Percentiles rank a stretch among this genome's conserved stretches.
Conservation (phyloP, 1,140 invertebrate genomes). For the Arion vulgaris region DNA sequence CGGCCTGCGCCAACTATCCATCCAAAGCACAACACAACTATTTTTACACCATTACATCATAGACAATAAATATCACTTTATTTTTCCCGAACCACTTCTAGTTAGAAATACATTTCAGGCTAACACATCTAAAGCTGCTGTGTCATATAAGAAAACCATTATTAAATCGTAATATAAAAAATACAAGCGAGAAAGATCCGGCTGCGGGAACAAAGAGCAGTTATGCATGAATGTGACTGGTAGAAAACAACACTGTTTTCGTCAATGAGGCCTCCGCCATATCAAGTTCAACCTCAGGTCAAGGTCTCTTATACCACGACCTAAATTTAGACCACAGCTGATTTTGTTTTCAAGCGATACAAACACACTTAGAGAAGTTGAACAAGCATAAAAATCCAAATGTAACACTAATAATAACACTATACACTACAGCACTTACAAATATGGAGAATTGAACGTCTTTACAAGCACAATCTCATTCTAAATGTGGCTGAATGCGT, state of each 20-base stretch:
- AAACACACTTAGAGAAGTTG: background rate
- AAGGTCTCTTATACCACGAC: slow-evolving; percentile 18
- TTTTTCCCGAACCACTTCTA: no score
- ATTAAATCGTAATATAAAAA: no score
- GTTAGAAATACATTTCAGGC: no score
- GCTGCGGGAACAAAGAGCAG: no score
- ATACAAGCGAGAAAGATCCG: no score
- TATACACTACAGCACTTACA: background rate
- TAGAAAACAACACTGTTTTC: background rate
- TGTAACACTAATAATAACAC: background rate
- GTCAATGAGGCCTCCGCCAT: background rate
- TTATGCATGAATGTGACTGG: no score
- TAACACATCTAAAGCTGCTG: no score
- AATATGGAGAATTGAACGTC: background rate
- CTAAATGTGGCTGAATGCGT: background rate
- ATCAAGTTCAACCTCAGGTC: slow-evolving; percentile 21
- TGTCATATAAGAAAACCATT: no score
- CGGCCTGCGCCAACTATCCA: background rate
- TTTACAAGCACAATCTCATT: background rate
- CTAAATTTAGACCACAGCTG: slow-evolving; percentile 37
- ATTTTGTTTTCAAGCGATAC: slow-evolving; percentile 15
- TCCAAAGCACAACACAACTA: background rate
- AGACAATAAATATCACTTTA: no score
- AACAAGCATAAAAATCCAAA: background rate
- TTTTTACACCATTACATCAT: background rate